Base-by-base conservation (phyloP, 2,797 vertebrate species). In the Gymnopithys bicolor region DNA sequence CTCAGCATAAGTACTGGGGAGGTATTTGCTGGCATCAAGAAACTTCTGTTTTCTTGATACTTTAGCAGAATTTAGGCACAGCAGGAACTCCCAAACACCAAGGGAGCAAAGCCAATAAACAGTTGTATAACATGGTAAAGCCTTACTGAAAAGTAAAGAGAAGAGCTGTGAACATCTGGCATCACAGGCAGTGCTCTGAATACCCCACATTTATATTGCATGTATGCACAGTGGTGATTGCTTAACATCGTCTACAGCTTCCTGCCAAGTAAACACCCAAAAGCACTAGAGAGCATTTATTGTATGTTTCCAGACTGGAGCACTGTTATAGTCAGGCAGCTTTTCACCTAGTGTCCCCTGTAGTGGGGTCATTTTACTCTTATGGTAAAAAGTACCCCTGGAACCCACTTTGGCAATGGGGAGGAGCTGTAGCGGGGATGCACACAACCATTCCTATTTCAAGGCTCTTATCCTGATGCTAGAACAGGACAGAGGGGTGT, bases 91-190 rank as follows among this genome's bases (percentile, higher is more conserved):
- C 30, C 60, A 81, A 51, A 69, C 10, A 48, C 33, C 21, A 56
- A 68, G n/a, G 49, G 39, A 89, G 24, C 21, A 83, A 93, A 81
- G 19, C 17, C 73, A 39, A 75, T 78, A 81, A 90, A 84, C 27
- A 64, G n/a, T 75, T 68, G 19, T 56, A 82, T 28, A 55, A 39
- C 76, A 69, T 35, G 46, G 83, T 66, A 94, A 96, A 86, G 7
- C 46, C 35, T 77, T 68, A 52, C 58, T 69, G 77, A 81, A 95
- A 91, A 90, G 80, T 84, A 70, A 82, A 69, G 37, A 68, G 70
- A 84, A 84, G 55, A 87, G 27, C 80, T 91, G 35, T 78, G 79
- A 94, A 81, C 76, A 89, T 89, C 91, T 95, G 80, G 71, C 45
- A 73, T 74, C 80, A 69, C 70, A 94, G 43, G 45, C 60, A 89